Base-by-base conservation (phyloP, 2,888 invertebrate species). In the Monoplex corrugatus region DNA sequence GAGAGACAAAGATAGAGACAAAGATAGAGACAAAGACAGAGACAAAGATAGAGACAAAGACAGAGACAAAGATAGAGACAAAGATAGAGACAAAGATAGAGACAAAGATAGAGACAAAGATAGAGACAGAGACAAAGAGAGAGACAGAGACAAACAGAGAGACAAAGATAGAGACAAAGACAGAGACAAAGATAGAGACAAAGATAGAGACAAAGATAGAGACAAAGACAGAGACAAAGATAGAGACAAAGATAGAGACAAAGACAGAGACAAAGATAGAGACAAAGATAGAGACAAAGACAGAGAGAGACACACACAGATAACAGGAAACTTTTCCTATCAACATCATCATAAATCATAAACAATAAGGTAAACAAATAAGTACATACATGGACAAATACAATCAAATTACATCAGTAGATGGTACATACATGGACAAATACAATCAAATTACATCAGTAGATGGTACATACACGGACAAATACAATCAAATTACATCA, bases 81-180 rank as follows among this genome's bases (percentile, higher is more conserved):
- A 35, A 72, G 72, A 72, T 32, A 72, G 72, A 63, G 72, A 72
- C 32, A 72, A 35, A 72, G 72, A 72, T 32, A 72, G 72, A 72
- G 72, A 72, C 32, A 72, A 35, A 72, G 72, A 75, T 32, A 38
- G 75, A 72, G 72, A 68, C 23, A 68, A n/a, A 68, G 68, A 68
- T 16, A 68, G 68, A 68, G 68, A 68, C 23, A 68, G 68, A 68
- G 68, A 68, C 23, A 68, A n/a, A 68, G 68, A 68, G 68, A 68
- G 68, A 68, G 68, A 68, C 23, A 68, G 63, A 68, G 50, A 50
- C 13, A 68, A n/a, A 68, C 35, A 32, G 19, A 32, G 3, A 40
- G 2, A 2, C 0, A 40, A 3, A 10, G 40, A 78, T 6, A 16
- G 13, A 80, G n/a, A 16, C 10, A 80, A 8, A 68, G 63, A 68